Percentiles rank a stretch among this genome's conserved stretches.
phyloP scores from a whole-genome alignment of 2,888 invertebrate genomes.

The Drosophila siamana region DNA sequence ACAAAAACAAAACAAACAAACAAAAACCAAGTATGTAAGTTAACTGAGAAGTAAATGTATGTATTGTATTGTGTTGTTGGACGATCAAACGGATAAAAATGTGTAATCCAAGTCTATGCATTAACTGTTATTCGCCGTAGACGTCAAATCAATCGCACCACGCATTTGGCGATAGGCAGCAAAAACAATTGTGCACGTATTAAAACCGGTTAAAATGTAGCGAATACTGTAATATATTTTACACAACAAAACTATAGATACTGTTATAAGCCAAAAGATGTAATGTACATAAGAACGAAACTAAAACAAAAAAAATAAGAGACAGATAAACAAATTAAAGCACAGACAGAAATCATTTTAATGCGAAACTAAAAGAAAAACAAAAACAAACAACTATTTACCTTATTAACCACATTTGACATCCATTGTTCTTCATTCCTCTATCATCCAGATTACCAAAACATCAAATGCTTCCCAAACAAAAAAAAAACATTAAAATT shows the following conservation, averaged over 20 bases:
- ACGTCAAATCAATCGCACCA: neutral
- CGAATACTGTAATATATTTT: conserved; percentile 36
- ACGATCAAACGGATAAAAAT: neutral
- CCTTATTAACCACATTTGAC: conserved; percentile 20
- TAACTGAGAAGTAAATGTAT: neutral
- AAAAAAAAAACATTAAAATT: neutral
- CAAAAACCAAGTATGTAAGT: neutral
- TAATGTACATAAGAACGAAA: conserved; percentile 34
- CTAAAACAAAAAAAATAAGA: neutral
- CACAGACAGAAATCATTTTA: conserved; percentile 5
- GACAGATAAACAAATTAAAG: conserved; percentile 11
- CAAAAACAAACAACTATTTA: conserved; percentile 15
- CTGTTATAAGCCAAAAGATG: conserved; percentile 45
- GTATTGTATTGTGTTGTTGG: conserved; percentile 16
- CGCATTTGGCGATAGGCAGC: conserved; percentile 6
- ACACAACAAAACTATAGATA: conserved; percentile 10
- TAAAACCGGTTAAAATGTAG: conserved; percentile 23
- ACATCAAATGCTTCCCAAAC: conserved; percentile 32
- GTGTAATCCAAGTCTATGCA: conserved; percentile 10
- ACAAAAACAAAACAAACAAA: neutral
- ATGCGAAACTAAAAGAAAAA: conserved; percentile 23
- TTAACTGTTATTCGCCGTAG: conserved; percentile 32
- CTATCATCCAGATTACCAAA: conserved; percentile 17
- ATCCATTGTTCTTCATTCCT: conserved; percentile 3
- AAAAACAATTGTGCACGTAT: conserved; percentile 19